Conservation (phyloP, 2,888 invertebrate species). For the Elmis aenea region DNA sequence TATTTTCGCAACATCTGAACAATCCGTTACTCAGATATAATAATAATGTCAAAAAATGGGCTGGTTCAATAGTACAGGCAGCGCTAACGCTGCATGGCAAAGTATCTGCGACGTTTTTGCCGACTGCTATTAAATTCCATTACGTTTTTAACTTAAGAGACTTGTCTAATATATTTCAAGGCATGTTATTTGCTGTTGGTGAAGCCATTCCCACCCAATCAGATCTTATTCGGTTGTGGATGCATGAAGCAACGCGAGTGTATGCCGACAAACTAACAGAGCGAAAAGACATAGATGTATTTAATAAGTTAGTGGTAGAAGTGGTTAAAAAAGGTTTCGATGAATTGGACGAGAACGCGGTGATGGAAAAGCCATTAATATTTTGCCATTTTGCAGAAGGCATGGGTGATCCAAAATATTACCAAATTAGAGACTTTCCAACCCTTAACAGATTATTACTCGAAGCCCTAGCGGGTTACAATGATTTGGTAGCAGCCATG, state of each 20-base stretch:
- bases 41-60: slow-evolving; percentile 53
- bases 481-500: slow-evolving; percentile 87
- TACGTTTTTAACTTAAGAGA: slow-evolving; percentile 91
- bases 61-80: slow-evolving; percentile 60
- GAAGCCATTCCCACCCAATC: slow-evolving; percentile 61
- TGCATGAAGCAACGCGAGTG: slow-evolving; percentile 86
- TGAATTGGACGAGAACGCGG: slow-evolving; percentile 65
- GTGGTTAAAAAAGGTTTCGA: slow-evolving; percentile 73
- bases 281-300: slow-evolving; percentile 66
- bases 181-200: slow-evolving; percentile 80
- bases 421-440: slow-evolving; percentile 68
- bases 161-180: slow-evolving; percentile 91
- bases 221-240: slow-evolving; percentile 76
- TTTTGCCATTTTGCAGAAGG: slow-evolving; percentile 91
- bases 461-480: slow-evolving; percentile 74
- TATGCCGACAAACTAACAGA: slow-evolving; percentile 91
- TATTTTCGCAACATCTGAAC: slow-evolving; percentile 70
- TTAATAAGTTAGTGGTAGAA: slow-evolving; percentile 68
- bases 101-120: slow-evolving; percentile 72
- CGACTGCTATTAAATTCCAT: slow-evolving; percentile 92
- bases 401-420: slow-evolving; percentile 86
- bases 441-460: slow-evolving; percentile 67
- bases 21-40: slow-evolving; percentile 65
- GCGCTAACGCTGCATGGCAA: slow-evolving; percentile 74
- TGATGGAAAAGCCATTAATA: slow-evolving; percentile 74